These are phyloP conservation scores for Neocloeon triangulifer DNA, from an alignment of 1,140 invertebrate species.

Conservation along the genomic window DNA sequence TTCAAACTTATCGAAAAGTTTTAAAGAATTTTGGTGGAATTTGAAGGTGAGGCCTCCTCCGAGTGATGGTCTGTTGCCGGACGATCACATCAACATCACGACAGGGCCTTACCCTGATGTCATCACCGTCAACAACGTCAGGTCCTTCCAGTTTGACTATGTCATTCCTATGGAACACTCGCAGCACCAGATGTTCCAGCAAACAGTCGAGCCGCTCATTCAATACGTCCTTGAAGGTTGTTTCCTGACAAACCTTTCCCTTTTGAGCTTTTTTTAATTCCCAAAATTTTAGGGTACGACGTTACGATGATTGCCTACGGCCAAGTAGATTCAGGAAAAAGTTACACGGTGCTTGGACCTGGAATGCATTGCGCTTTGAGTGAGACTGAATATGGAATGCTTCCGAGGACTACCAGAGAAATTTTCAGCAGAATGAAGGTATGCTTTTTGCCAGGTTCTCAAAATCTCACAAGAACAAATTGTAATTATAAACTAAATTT, in stretches of 20 bases:
- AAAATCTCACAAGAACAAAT: too few relatives aligned
- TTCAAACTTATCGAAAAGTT: too few relatives aligned
- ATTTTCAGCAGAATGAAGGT: conserved; percentile 37
- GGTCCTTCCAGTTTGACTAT: conserved; percentile 3
- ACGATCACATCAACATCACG: not conserved
- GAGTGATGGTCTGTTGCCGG: not conserved
- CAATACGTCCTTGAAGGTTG: conserved; percentile 32
- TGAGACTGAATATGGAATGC: conserved; percentile 49
- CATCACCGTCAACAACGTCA: not conserved
- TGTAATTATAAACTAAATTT: too few relatives aligned
- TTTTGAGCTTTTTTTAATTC: not conserved
- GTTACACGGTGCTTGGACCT: conserved; percentile 52
- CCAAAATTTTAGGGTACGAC: conserved; percentile 25
- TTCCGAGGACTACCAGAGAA: conserved; percentile 47
- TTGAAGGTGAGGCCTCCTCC: not conserved
- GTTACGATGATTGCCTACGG: conserved; percentile 55
- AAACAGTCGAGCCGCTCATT: conserved; percentile 24
- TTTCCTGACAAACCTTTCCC: not conserved
- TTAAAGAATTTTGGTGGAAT: not conserved
- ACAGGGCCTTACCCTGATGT: not conserved
- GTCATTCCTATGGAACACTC: conserved; percentile 11
- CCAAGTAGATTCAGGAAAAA: conserved; percentile 53
- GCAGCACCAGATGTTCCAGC: conserved; percentile 20
- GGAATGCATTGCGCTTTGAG: conserved; percentile 37
- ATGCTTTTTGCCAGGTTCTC: not conserved